Conservation (phyloP, 2,113 vertebrate species). For the Condylura cristata region DNA sequence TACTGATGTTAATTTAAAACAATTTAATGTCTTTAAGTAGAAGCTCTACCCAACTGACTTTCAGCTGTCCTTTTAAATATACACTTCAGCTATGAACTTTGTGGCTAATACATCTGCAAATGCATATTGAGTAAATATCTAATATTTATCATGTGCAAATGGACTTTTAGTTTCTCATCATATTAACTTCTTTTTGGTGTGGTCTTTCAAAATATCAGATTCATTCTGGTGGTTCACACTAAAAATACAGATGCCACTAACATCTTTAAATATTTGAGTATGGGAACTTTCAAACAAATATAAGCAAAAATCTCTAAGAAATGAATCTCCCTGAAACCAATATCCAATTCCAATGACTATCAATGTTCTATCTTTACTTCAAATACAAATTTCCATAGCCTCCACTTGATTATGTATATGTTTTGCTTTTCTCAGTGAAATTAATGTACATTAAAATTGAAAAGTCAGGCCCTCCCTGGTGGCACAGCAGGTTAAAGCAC, state of each 20-base stretch:
- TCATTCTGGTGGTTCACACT: background rate
- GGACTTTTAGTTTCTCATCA: background rate
- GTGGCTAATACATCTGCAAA: background rate
- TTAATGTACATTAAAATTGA: background rate
- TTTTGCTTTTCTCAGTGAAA: constrained; percentile 10
- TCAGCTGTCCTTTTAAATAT: background rate
- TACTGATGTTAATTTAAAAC: background rate
- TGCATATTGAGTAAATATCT: background rate
- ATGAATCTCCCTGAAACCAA: background rate
- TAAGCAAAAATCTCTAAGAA: background rate
- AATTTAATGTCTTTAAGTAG: background rate
- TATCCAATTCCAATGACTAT: background rate
- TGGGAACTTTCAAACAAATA: background rate
- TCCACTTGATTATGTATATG: background rate
- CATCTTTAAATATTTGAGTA: background rate
- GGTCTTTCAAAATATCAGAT: background rate
- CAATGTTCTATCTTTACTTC: background rate
- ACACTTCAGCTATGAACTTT: background rate
- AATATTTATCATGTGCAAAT: background rate
- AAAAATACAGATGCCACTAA: background rate
- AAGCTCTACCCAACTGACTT: background rate
- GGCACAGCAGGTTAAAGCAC: no score
- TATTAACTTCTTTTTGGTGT: background rate
- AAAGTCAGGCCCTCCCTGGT: no score
- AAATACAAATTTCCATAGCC: background rate